Conservation (phyloP, 1,140 invertebrate species). For the Zaprionus lachaisei region DNA sequence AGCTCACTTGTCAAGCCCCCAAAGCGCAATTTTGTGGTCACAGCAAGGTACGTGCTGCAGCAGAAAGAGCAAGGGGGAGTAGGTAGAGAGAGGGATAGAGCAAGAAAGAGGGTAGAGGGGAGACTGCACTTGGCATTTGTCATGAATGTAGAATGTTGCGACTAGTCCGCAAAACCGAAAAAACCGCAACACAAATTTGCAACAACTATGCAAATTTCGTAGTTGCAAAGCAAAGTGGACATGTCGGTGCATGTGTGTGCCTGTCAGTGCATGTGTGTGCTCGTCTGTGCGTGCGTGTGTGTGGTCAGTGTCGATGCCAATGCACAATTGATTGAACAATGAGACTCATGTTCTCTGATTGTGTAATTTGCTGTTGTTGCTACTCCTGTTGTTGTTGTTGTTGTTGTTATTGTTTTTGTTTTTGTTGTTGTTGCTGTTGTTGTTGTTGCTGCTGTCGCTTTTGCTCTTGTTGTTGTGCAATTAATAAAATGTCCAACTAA, state of each 20-base stretch:
- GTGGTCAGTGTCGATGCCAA: slow-evolving; percentile 27
- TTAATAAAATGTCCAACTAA: slow-evolving; percentile 77
- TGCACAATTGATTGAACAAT: slow-evolving; percentile 65
- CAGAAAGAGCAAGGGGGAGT: neutral
- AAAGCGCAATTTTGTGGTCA: slow-evolving; percentile 53
- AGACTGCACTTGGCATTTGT: slow-evolving; percentile 22
- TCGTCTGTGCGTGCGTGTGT: slow-evolving; percentile 29
- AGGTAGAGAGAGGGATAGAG: neutral
- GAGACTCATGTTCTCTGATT: slow-evolving; percentile 43
- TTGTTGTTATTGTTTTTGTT: slow-evolving; percentile 20
- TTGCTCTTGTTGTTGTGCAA: slow-evolving; percentile 51
- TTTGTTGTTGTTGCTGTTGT: slow-evolving; percentile 17
- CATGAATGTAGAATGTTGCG: slow-evolving; percentile 19
- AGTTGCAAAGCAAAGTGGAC: slow-evolving; percentile 51
- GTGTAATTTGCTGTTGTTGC: slow-evolving; percentile 35
- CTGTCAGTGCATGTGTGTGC: slow-evolving; percentile 19
- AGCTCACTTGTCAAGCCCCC: slow-evolving; percentile 19
- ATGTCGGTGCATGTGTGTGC: slow-evolving; percentile 7
- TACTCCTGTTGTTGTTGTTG: neutral
- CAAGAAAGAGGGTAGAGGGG: neutral
- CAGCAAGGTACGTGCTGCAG: neutral
- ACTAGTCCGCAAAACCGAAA: slow-evolving; percentile 26
- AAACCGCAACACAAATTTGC: slow-evolving; percentile 65
- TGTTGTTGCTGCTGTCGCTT: slow-evolving; percentile 14
- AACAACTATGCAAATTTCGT: slow-evolving; percentile 52